Conservation (phyloP, 1,140 invertebrate genomes). For the Bathynomus jamesi region DNA sequence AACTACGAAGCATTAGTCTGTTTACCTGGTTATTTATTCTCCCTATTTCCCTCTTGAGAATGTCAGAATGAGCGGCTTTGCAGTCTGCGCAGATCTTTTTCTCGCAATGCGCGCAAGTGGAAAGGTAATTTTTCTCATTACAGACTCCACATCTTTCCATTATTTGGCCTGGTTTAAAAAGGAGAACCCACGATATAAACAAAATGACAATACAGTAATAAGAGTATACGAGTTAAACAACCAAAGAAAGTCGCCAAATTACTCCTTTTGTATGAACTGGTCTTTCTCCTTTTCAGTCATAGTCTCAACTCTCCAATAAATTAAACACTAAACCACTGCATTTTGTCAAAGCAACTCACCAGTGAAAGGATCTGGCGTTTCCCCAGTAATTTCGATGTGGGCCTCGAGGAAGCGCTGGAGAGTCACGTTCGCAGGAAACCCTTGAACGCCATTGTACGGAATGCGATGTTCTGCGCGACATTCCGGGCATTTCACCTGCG, state of each 20-base stretch:
- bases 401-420: slow-evolving; percentile 89
- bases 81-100: slow-evolving; percentile 83
- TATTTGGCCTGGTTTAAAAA: slow-evolving; percentile 22
- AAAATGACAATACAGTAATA: neutral
- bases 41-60: slow-evolving; percentile 82
- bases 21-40: slow-evolving; percentile 88
- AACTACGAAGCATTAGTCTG: no score
- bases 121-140: slow-evolving; percentile 85
- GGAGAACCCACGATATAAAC: neutral
- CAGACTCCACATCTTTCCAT: slow-evolving; percentile 52
- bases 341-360: no score
- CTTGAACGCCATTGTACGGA: slow-evolving; percentile 90
- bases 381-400: slow-evolving; percentile 86
- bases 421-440: slow-evolving; percentile 92
- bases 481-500: slow-evolving; percentile 94
- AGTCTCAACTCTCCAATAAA: no score
- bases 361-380: slow-evolving; percentile 77
- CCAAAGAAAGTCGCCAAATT: neutral
- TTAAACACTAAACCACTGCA: no score
- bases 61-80: slow-evolving; percentile 90
- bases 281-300: no score
- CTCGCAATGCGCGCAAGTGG: slow-evolving; percentile 84
- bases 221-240: neutral
- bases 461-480: slow-evolving; percentile 95
- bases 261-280: no score